Evolutionary conservation across 2,113 vertebrate genomes (phyloP), one percentile per base, ranked within the genome.

Genomic region (Cyanistes caeruleus): DNA sequence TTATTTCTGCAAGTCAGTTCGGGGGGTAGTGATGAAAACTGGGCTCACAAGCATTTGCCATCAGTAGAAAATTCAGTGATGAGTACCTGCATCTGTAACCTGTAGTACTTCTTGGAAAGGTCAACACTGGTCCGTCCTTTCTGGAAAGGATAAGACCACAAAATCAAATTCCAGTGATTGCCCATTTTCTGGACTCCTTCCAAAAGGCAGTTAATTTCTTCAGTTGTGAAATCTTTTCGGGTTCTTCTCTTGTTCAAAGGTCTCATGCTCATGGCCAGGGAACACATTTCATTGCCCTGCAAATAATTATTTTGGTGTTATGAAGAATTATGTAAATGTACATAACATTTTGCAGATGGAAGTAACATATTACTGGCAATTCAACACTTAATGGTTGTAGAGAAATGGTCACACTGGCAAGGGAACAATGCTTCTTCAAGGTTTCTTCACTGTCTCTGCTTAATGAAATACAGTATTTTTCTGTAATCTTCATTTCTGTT

Each of bases 111-210:
- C 72, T 98, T 97, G 68, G 98, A 97, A 89, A 98, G 97, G 72
- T 98, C 97, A 76, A 98, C 97, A 67, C 97, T 97, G 17, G 80
- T 98, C 79, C 97, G 78, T 91, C 97, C 98, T 91, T 97, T 94
- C 96, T 98, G 98, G 97, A 98, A 98, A 25, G 97, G 98, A 30
- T 98, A 98, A 81, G 97, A 98, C 97, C 97, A 98, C 86, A 98
- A 95, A 97, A 98, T 98, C 87, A 95, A 92, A 97, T 98, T 98
- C 97, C 98, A 98, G 37, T 98, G 97, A 95, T 97, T 97, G 60
- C 98, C 97, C 97, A 98, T 98, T 95, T 96, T 92, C 76, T 97
- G 87, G 58, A 98, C 97, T 63, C 98, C 98, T 82, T 15, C 95
- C 78, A 97, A 95, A 91, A 98, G 96, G 72, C 52, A 97, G 44